Evolutionary conservation across 2,888 invertebrate species (phyloP), one percentile per base, ranked within the genome.

Genomic region (Oasisia sp.): DNA sequence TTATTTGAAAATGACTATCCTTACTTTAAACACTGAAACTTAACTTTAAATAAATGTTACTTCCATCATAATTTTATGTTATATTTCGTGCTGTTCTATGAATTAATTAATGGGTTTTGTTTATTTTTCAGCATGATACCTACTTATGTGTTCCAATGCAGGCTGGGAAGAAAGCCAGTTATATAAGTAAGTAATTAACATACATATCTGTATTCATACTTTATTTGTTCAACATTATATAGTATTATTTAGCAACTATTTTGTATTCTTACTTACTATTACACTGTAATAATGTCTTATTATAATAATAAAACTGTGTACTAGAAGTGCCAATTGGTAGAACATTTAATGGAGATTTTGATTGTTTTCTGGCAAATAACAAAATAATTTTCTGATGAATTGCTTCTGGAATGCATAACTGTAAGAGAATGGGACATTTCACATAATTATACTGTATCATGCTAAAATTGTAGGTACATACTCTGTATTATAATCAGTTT

Each of bases 111-210:
- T 32, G 27, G 5, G 1, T 90, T 14, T 90, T 32, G 8, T 44
- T 32, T 44, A 12, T 90, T 90, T 95, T 95, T 56, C 94, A 97
- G 96, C 94, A 96, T 92, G 97, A 97, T 94, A 96, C 96, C 44
- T 97, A 97, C 94, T 94, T 97, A 74, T 97, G 97, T 94, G 95
- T 95, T 50, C 94, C 96, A 12, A 95, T 95, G 94, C 95, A 96
- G 94, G 93, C 96, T 92, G 94, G 95, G 91, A 93, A 94, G 5
- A 94, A 94, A 90, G 95, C 96, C 58, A 95, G 95, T 58, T 96
- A 96, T 93, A 95, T 96, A 89, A 95, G 96, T 96, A 95, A 95
- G 95, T 94, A 89, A 27, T 74, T 27, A 74, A 27, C n/a, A 1
- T 19, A 27, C 7, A 74, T 74, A 27, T 74, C 27, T 74, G 19